Conservation (phyloP, 2,888 invertebrate genomes). For the Drosophila flavopinicola region DNA sequence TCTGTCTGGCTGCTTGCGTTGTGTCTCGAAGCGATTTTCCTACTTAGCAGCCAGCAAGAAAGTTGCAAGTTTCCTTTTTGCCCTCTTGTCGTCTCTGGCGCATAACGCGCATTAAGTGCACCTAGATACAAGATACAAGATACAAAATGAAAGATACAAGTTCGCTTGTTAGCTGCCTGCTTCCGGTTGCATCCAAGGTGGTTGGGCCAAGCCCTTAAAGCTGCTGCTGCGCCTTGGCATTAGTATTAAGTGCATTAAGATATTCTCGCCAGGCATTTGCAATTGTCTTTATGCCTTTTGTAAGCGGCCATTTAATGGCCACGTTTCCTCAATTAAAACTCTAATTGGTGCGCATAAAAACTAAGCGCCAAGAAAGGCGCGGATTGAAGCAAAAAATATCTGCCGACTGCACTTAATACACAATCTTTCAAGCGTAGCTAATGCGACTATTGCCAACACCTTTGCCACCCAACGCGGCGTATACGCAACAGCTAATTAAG, state of each 20-base stretch:
- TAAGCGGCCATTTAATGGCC: constrained; percentile 45
- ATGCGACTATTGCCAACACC: constrained; percentile 39
- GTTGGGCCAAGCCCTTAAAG: constrained; percentile 35
- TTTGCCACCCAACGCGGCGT: constrained; percentile 33
- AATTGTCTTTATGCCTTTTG: constrained; percentile 67
- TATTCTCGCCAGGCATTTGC: constrained; percentile 35
- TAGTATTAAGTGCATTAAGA: constrained; percentile 41
- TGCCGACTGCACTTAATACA: constrained; percentile 20
- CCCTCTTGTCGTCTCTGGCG: constrained; percentile 34
- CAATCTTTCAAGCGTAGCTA: constrained; percentile 54
- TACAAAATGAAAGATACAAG: constrained; percentile 49
- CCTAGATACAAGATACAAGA: constrained; percentile 47
- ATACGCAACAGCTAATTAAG: constrained; percentile 52
- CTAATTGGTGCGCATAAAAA: constrained; percentile 62
- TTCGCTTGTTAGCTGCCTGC: constrained; percentile 52
- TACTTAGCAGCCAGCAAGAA: constrained; percentile 68
- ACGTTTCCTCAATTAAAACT: constrained; percentile 70
- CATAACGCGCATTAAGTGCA: constrained; percentile 66
- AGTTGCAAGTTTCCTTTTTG: constrained; percentile 64
- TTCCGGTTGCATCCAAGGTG: constrained; percentile 45
- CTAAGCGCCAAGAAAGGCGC: constrained; percentile 18
- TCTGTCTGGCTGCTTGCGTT: constrained; percentile 14
- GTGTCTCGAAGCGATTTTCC: constrained; percentile 72
- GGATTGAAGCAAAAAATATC: constrained; percentile 33
- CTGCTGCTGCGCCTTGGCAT: constrained; percentile 18